phyloP scores from a whole-genome alignment of 2,113 vertebrate species.

The Gnathonemus longibarbis region DNA sequence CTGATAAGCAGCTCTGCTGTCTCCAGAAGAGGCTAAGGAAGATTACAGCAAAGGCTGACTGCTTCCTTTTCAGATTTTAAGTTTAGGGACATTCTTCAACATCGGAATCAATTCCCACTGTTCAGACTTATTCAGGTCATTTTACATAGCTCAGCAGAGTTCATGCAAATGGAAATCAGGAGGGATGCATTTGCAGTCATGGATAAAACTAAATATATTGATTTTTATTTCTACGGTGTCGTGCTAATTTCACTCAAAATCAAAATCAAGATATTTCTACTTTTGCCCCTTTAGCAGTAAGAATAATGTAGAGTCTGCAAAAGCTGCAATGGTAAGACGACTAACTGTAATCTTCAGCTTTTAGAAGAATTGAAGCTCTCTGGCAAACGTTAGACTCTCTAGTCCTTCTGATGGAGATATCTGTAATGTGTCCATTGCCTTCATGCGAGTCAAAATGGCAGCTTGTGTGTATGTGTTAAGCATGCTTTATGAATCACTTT shows the following conservation, averaged over 20 bases:
- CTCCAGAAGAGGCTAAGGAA: background rate
- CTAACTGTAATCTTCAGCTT: background rate
- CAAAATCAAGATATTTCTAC: background rate
- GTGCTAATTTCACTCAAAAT: background rate
- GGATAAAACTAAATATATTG: background rate
- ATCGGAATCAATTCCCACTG: background rate
- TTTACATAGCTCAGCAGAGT: background rate
- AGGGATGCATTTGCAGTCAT: background rate
- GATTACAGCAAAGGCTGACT: conserved; percentile 5
- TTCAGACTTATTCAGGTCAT: background rate
- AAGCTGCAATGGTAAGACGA: background rate
- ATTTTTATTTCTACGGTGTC: background rate
- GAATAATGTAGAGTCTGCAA: background rate
- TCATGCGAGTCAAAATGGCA: background rate
- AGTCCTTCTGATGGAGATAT: background rate
- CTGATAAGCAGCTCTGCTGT: background rate
- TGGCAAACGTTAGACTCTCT: background rate
- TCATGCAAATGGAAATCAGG: background rate
- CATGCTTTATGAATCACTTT: background rate
- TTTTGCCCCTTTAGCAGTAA: background rate
- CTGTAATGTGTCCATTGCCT: background rate
- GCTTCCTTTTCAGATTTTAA: conserved; percentile 7
- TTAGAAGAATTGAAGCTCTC: background rate
- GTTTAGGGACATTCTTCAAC: background rate
- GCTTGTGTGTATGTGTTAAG: background rate